phyloP scores from a whole-genome alignment of 2,113 vertebrate species.

The Elachura formosa region DNA sequence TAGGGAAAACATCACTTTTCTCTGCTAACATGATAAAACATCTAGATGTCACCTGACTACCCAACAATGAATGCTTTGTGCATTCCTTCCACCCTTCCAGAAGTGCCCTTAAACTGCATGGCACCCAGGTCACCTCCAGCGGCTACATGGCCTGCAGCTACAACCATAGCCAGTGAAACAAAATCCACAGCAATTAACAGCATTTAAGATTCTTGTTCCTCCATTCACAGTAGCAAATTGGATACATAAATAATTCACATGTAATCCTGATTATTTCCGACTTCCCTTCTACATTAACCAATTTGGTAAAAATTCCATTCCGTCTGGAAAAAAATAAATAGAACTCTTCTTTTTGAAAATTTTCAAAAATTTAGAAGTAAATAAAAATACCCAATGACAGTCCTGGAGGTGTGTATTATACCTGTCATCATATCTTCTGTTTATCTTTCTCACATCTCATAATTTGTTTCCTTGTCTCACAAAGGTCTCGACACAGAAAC shows the following conservation, averaged over 20 bases:
- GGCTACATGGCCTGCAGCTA: not conserved
- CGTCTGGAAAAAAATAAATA: not conserved
- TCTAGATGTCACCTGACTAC: not conserved
- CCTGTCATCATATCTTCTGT: not conserved
- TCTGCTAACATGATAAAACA: not conserved
- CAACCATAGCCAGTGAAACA: not conserved
- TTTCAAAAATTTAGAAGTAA: not conserved
- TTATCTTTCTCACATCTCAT: not conserved
- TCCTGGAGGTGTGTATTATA: not conserved
- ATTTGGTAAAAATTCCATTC: conserved; percentile 37
- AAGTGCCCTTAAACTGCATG: not conserved
- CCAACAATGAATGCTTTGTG: not conserved
- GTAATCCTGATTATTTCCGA: not conserved
- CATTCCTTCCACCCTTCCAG: not conserved
- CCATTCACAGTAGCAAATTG: not conserved
- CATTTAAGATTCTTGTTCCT: not conserved
- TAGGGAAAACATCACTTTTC: not conserved
- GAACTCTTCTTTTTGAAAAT: not conserved
- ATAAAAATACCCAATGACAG: not conserved
- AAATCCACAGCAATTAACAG: not conserved
- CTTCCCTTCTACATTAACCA: conserved; percentile 32
- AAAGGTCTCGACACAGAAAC: not conserved
- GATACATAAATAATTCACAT: not conserved
- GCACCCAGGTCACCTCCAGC: not conserved
- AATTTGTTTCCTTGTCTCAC: not conserved